Conservation (phyloP, 1,140 invertebrate genomes). For the Pseudomyrmex pallidus region DNA sequence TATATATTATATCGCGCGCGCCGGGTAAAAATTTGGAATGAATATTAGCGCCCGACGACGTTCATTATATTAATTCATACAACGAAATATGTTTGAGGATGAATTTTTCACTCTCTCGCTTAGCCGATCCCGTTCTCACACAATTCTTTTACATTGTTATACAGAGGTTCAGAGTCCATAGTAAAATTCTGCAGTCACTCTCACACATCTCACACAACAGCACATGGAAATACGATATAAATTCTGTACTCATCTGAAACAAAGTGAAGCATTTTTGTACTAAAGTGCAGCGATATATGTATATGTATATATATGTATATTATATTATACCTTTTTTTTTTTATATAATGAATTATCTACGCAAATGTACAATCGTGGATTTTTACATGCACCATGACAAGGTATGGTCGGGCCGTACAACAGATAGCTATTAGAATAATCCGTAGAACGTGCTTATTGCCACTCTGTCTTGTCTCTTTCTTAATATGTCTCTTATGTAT, state of each 20-base stretch:
- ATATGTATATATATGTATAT: not conserved
- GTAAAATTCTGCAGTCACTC: slow-evolving; percentile 75
- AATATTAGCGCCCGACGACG: slow-evolving; percentile 37
- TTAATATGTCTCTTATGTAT: slow-evolving; percentile 6
- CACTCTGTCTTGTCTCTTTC: slow-evolving; percentile 15
- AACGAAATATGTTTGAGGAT: slow-evolving; percentile 50
- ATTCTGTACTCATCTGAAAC: slow-evolving; percentile 74
- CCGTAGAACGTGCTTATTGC: slow-evolving; percentile 43
- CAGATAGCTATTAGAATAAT: slow-evolving; percentile 60
- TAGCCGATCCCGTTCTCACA: slow-evolving; percentile 50
- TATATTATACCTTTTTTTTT: slow-evolving; percentile 73
- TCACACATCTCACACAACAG: slow-evolving; percentile 76
- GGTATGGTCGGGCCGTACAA: slow-evolving; percentile 73
- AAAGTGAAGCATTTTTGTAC: slow-evolving; percentile 84
- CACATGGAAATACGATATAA: slow-evolving; percentile 78
- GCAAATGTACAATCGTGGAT: slow-evolving; percentile 81
- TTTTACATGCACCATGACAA: slow-evolving; percentile 77
- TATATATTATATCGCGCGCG: not conserved
- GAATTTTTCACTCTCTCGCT: slow-evolving; percentile 24
- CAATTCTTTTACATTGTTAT: slow-evolving; percentile 68
- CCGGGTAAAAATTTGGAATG: slow-evolving; percentile 38
- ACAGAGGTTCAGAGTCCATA: slow-evolving; percentile 57
- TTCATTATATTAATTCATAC: slow-evolving; percentile 9
- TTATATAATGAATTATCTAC: slow-evolving; percentile 78
- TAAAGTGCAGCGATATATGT: slow-evolving; percentile 82